Percentiles rank a stretch among this genome's conserved stretches.
These are phyloP conservation scores for Caenorhabditis sp. DNA, from an alignment of 2,888 invertebrate genomes.

Conservation along the genomic window DNA sequence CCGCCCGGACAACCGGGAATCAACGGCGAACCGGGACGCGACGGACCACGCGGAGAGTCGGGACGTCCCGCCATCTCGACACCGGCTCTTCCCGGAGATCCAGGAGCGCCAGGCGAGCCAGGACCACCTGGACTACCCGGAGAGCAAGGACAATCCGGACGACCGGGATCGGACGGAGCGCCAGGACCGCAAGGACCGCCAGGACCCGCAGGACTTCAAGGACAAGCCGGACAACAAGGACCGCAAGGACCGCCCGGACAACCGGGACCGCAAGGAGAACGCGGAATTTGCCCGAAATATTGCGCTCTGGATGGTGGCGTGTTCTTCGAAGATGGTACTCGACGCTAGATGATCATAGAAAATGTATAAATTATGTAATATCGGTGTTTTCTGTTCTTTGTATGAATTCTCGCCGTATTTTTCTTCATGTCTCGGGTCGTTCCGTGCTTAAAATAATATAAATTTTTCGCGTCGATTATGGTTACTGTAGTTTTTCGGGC, in stretches of 20 bases:
- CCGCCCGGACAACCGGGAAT: slow-evolving; percentile 67
- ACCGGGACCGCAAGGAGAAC: slow-evolving; percentile 63
- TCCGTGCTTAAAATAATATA: no score
- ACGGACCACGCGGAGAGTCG: slow-evolving; percentile 68
- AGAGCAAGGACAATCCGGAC: slow-evolving; percentile 59
- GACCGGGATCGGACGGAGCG: slow-evolving; percentile 52
- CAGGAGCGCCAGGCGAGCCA: slow-evolving; percentile 67
- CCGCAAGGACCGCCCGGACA: slow-evolving; percentile 59
- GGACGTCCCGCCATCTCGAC: slow-evolving; percentile 70
- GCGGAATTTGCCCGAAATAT: slow-evolving; percentile 59
- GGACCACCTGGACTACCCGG: slow-evolving; percentile 68
- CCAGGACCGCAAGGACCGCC: slow-evolving; percentile 62
- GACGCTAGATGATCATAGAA: slow-evolving; percentile 30
- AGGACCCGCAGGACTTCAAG: slow-evolving; percentile 60
- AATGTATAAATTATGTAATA: no score
- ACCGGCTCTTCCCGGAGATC: slow-evolving; percentile 70
- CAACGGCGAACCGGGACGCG: slow-evolving; percentile 63
- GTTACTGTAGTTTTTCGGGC: no score
- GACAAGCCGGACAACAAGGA: slow-evolving; percentile 57
- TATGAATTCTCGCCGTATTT: no score
- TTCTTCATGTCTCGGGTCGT: no score
- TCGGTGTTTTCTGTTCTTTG: no score
- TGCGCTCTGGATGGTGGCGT: slow-evolving; percentile 66
- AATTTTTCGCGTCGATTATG: no score
- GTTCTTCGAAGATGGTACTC: slow-evolving; percentile 67